Conservation (phyloP, 2,113 vertebrate genomes). For the Gobiocypris rarus region DNA sequence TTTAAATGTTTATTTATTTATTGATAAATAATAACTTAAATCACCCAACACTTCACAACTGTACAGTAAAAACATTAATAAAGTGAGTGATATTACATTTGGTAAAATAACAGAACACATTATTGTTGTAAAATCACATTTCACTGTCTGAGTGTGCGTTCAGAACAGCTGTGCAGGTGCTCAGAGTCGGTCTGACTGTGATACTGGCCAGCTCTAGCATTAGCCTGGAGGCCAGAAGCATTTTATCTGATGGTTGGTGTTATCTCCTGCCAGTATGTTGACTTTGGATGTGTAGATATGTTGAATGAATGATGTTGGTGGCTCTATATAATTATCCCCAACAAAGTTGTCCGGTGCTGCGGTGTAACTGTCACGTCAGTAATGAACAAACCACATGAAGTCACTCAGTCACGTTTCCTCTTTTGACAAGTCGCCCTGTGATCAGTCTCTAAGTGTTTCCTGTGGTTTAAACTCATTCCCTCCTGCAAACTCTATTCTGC, state of each 20-base stretch:
- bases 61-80: no score
- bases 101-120: no score
- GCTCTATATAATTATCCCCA: background rate
- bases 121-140: no score
- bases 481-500: background rate
- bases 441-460: constrained; percentile 6
- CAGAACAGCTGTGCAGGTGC: background rate
- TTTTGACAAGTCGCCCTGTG: constrained; percentile 1
- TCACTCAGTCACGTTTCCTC: background rate
- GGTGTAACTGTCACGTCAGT: background rate
- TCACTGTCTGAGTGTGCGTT: no score
- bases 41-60: no score
- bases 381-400: background rate
- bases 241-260: background rate
- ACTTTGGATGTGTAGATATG: background rate
- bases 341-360: background rate
- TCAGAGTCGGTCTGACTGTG: background rate
- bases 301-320: background rate
- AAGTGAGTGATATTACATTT: no score
- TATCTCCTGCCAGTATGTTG: background rate
- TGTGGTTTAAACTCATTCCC: background rate
- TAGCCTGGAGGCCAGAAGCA: background rate
- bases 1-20: no score
- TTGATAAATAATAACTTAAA: no score
- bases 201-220: background rate